These are phyloP conservation scores for Drosophila cardini DNA, from an alignment of 1,140 invertebrate genomes.

Conservation along the genomic window DNA sequence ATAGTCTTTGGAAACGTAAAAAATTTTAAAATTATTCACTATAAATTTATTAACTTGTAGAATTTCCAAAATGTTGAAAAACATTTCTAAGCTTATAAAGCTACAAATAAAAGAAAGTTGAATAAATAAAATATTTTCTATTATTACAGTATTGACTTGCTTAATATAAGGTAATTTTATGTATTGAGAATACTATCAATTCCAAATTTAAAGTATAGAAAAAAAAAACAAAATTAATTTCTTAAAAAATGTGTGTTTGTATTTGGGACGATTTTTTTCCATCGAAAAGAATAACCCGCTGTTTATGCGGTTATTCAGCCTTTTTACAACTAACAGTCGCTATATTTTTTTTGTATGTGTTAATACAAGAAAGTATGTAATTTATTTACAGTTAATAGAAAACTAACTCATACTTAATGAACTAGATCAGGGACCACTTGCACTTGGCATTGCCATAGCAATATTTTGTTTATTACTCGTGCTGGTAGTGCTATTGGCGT, in stretches of 20 bases:
- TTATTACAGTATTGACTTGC: too few species aligned
- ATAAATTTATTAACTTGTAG: too few species aligned
- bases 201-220: not conserved
- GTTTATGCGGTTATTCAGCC: not conserved
- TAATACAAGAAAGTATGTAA: not conserved
- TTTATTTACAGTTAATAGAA: not conserved
- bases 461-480: not conserved
- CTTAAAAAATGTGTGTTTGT: constrained; percentile 9
- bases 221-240: constrained; percentile 1
- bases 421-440: not conserved
- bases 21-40: too few species aligned
- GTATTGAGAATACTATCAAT: not conserved
- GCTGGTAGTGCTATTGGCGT: not conserved
- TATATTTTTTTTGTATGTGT: not conserved
- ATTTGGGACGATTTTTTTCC: not conserved
- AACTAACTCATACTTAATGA: not conserved
- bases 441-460: not conserved
- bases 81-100: too few species aligned
- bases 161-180: too few species aligned
- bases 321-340: not conserved
- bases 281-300: not conserved
- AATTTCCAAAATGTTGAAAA: too few species aligned
- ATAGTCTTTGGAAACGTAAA: too few species aligned
- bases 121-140: too few species aligned
- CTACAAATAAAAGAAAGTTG: too few species aligned